Evolutionary conservation across 2,797 vertebrate genomes (phyloP), one percentile per base, ranked within the genome.

Genomic region (Helostoma temminkii): DNA sequence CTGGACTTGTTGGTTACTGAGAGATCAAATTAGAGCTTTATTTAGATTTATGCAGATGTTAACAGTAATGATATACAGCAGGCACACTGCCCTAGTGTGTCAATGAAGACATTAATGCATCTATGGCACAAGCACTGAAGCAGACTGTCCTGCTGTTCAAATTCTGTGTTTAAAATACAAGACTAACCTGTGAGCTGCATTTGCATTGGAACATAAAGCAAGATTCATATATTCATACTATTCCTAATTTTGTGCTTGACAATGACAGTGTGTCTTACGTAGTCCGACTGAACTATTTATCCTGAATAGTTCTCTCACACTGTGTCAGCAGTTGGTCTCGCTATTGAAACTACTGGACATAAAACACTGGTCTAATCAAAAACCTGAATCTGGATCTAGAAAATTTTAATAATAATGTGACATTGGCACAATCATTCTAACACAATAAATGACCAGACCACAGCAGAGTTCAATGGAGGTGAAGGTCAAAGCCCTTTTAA

Each of bases 1-100:
- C 67, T 10, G 52, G 75, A 87, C 82, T 73, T 81, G 81, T 73
- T 82, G 80, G 77, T 64, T 63, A 63, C 52, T 55, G 59, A 72
- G 60, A 71, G 78, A 86, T 86, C 78, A 83, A 89, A 90, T 89
- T 85, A 86, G 76, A 83, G 75, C 59, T 82, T 88, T 92, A 92
- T 90, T 92, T 87, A 90, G 88, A 92, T 92, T 87, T 89, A 92
- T 92, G 89, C 87, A 91, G 81, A 90, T 89, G 86, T 83, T 82
- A 84, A 80, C 76, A 58, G 78, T 90, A 90, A 90, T 90, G 86
- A 90, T 89, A 89, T 89, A 71, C 87, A 83, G 80, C 66, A 65
- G 74, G 18, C 82, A 45, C 62, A 2, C 48, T 36, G 58, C 62
- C 76, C 76, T 81, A 81, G 57, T 71, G 78, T 70, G 57, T 83